Percentiles rank a stretch among this genome's conserved stretches.
Conservation (phyloP, 2,797 vertebrate species). For the Molossus molossus region DNA sequence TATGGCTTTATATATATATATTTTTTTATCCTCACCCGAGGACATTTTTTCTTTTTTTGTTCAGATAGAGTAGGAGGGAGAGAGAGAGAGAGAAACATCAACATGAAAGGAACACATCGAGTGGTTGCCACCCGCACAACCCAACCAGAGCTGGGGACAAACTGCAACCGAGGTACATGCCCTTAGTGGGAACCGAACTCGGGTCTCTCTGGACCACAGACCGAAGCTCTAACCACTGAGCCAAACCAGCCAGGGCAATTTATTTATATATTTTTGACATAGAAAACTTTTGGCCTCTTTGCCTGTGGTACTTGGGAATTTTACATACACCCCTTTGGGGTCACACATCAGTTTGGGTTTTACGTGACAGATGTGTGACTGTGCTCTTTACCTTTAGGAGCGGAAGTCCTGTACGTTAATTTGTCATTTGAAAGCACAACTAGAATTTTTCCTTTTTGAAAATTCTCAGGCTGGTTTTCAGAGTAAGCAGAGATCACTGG, state of each 20-base stretch:
- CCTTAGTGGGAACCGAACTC: no score
- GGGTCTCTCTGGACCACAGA: no score
- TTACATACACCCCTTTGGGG: slow-evolving; percentile 60
- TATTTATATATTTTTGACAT: slow-evolving; percentile 78
- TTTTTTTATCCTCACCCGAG: no score
- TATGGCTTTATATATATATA: slow-evolving; percentile 32
- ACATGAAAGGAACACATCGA: background rate
- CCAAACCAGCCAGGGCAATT: background rate
- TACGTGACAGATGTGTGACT: slow-evolving; percentile 29
- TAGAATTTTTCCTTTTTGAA: slow-evolving; percentile 78
- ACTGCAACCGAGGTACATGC: no score
- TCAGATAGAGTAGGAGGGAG: background rate
- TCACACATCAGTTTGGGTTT: slow-evolving; percentile 43
- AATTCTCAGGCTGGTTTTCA: slow-evolving; percentile 77
- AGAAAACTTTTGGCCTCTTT: slow-evolving; percentile 82
- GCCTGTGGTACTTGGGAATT: slow-evolving; percentile 81
- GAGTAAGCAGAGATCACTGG: slow-evolving; percentile 83
- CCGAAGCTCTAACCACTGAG: no score
- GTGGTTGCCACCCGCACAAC: background rate
- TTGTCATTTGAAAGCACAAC: slow-evolving; percentile 75
- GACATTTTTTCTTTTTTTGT: background rate
- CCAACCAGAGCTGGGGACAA: no score
- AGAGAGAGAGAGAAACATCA: background rate
- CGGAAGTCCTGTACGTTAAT: slow-evolving; percentile 66
- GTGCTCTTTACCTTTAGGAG: slow-evolving; percentile 69